A percentile compares a stretch with the other conserved stretches of the same genome.
Conservation (phyloP, 2,888 invertebrate species). For the Leucozona laternaria region DNA sequence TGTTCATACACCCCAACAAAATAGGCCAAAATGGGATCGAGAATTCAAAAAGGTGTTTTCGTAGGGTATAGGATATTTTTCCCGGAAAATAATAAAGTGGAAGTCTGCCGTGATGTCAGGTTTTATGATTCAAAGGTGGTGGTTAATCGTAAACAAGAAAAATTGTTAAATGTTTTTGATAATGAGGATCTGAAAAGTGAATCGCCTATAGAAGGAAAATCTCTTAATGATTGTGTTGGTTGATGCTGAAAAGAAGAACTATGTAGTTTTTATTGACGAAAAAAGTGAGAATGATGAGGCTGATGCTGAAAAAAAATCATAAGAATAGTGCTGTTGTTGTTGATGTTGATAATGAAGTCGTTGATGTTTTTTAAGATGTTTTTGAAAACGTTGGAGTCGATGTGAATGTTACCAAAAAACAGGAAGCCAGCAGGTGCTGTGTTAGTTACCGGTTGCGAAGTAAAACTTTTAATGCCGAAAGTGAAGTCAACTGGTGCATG, state of each 20-base stretch:
- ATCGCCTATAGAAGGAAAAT: conserved; percentile 3
- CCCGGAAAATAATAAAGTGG: conserved; percentile 47
- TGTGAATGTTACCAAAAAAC: background rate
- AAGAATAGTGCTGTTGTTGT: background rate
- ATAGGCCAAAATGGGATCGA: conserved; percentile 79
- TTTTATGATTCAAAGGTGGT: conserved; percentile 29
- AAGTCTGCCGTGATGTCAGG: conserved; percentile 58
- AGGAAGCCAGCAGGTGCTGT: background rate
- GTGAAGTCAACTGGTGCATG: conserved; percentile 23
- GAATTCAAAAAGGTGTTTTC: conserved; percentile 76
- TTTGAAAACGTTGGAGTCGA: conserved; percentile 31
- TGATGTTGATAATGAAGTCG: background rate
- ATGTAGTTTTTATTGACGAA: background rate
- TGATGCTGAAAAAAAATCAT: background rate
- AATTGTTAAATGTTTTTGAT: conserved; percentile 17
- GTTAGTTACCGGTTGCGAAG: conserved; percentile 37
- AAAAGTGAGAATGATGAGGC: background rate
- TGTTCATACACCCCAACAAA: conserved; percentile 78
- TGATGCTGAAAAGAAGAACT: conserved; percentile 9
- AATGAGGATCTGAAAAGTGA: background rate
- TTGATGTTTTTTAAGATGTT: conserved; percentile 24
- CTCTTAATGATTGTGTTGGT: conserved; percentile 1
- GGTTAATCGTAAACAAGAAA: background rate
- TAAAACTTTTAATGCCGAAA: conserved; percentile 15
- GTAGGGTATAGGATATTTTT: conserved; percentile 77